Percentiles rank a stretch among this genome's conserved stretches.
Evolutionary conservation across 2,888 invertebrate genomes (phyloP).

Genomic region (Napeogenes sylphis): DNA sequence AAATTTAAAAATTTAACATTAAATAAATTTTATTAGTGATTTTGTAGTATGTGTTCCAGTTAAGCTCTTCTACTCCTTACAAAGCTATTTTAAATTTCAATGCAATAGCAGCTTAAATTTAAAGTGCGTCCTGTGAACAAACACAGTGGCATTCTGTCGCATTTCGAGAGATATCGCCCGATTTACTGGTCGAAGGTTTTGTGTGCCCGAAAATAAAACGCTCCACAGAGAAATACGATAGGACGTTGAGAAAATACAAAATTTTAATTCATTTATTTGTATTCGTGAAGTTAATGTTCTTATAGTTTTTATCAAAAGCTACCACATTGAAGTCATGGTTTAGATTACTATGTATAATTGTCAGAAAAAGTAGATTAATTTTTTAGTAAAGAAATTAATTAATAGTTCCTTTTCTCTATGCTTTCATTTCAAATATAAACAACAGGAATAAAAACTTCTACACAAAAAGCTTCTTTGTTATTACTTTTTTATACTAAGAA

Average conservation of each 20-base stretch:
- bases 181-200: conserved; percentile 72
- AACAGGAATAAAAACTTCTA: too few relatives aligned
- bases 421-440: too few relatives aligned
- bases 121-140: conserved; percentile 39
- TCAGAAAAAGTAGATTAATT: too few relatives aligned
- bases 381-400: too few relatives aligned
- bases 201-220: conserved; percentile 69
- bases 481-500: too few relatives aligned
- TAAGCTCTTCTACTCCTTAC: conserved; percentile 22
- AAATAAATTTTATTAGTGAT: background rate
- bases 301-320: too few relatives aligned
- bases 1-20: too few relatives aligned
- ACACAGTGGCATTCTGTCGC: conserved; percentile 59
- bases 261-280: conserved; percentile 2
- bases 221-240: conserved; percentile 69
- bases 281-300: background rate
- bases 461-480: too few relatives aligned
- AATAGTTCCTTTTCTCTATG: too few relatives aligned
- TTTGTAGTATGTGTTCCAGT: background rate
- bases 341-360: too few relatives aligned
- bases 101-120: conserved; percentile 42
- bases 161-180: conserved; percentile 67
- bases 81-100: conserved; percentile 63
- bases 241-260: conserved; percentile 35
- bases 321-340: too few relatives aligned